A percentile compares a stretch with the other conserved stretches of the same genome.
These are phyloP conservation scores for Trachemys scripta DNA, from an alignment of 2,113 vertebrate species.

Conservation along the genomic window DNA sequence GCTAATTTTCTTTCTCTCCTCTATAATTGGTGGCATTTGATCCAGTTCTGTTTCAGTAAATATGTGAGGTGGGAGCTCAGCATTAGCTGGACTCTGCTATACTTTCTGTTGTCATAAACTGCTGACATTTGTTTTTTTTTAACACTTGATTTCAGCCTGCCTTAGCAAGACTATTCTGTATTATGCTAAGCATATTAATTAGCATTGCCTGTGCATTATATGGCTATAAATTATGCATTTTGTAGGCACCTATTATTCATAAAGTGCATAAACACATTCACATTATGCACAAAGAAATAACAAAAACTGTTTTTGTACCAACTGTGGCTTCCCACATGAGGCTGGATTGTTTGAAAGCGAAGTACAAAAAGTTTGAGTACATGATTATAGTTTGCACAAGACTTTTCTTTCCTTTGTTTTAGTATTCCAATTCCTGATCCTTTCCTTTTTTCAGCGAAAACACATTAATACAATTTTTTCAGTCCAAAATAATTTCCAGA, in stretches of 20 bases:
- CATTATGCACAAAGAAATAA: neutral
- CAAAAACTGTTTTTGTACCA: neutral
- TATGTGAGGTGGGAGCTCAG: neutral
- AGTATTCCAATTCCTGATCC: neutral
- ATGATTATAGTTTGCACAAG: rapidly evolving
- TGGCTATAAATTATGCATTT: neutral
- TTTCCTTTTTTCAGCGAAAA: rapidly evolving
- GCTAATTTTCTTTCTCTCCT: neutral
- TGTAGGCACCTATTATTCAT: neutral
- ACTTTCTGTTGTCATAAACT: neutral
- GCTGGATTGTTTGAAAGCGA: rapidly evolving
- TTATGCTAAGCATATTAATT: rapidly evolving
- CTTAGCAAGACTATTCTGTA: neutral
- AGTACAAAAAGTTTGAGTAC: rapidly evolving
- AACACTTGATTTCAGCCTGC: neutral
- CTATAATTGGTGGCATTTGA: neutral
- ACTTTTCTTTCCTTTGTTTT: rapidly evolving
- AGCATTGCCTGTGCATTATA: rapidly evolving
- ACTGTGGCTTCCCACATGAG: neutral
- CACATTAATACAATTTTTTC: neutral
- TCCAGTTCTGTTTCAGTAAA: neutral
- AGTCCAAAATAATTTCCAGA: neutral
- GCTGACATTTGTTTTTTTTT: neutral
- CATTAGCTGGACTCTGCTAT: neutral
- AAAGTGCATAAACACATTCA: neutral